These are phyloP conservation scores for Archegozetes longisetosus DNA, from an alignment of 1,140 invertebrate species.

Conservation along the genomic window DNA sequence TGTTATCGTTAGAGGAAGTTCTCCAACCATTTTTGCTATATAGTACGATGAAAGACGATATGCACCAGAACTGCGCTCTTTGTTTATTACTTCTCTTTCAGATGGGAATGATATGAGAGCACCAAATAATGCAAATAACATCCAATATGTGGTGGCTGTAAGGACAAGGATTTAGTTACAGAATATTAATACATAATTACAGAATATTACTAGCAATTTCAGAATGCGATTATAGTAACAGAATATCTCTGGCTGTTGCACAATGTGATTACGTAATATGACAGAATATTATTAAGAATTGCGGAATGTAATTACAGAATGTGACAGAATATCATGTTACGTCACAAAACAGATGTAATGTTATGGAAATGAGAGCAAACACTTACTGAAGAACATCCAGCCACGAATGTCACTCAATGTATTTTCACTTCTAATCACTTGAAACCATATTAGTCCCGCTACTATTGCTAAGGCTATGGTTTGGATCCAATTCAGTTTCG, in stretches of 20 bases:
- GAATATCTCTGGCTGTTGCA: too few relatives aligned
- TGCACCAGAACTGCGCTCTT: constrained; percentile 59
- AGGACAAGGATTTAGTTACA: constrained; percentile 59
- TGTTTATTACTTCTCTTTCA: constrained; percentile 64
- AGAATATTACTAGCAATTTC: too few relatives aligned
- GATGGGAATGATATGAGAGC: constrained; percentile 60
- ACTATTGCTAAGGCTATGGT: constrained; percentile 53
- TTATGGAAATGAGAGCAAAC: too few relatives aligned
- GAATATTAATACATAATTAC: too few relatives aligned
- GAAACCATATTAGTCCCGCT: constrained; percentile 61
- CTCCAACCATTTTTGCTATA: constrained; percentile 66
- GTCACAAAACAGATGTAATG: too few relatives aligned
- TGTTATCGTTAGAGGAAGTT: constrained; percentile 56
- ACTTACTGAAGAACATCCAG: constrained; percentile 35
- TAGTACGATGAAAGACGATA: constrained; percentile 71
- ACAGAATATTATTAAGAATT: too few relatives aligned
- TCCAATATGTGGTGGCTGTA: constrained; percentile 60
- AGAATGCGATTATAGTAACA: too few relatives aligned
- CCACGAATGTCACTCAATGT: constrained; percentile 61
- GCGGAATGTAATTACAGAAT: too few relatives aligned
- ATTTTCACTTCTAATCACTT: constrained; percentile 52
- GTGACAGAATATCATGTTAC: too few relatives aligned
- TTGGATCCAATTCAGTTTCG: constrained; percentile 63
- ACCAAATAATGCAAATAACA: constrained; percentile 64
- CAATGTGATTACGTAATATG: too few relatives aligned